Base-by-base conservation (phyloP, 2,113 vertebrate genomes). In the Megalops atlanticus region DNA sequence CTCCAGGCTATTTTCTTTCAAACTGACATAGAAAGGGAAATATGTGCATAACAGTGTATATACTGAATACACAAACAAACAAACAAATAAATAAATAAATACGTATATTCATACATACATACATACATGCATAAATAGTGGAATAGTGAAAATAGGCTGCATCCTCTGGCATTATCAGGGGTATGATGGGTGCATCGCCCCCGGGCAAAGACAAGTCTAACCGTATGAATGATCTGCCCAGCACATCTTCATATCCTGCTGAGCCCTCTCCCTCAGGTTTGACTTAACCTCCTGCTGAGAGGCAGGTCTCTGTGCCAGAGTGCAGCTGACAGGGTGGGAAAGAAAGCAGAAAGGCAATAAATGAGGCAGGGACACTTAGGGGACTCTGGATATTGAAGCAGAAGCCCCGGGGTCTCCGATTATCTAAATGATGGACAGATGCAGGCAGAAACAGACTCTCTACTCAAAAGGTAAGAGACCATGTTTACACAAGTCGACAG, bases 301-400 rank as follows among this genome's bases (percentile, higher is more conserved):
- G 69, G 14, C 77, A 80, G 81, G 35, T 81, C 79, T 77, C 72
- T 75, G 41, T 52, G 64, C 47, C 79, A 31, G 71, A 76, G 54
- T 41, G 74, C 49, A 74, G 31, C 68, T 31, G 38, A 74, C 79
- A 79, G 80, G 54, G 31, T 18, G 69, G 69, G 14, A 71, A 38
- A 71, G 69, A 58, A 58, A 5, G 21, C 14, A n/a, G 21, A 49
- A 38, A 38, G 16, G 15, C 12, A 5, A 35, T 5, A 38, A 71
- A 71, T 27, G 4, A 71, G 36, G 69, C 35, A 1, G 27, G 3
- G 33, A 18, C 14, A 27, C 64, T 0, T 10, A 15, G 14, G 31
- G 64, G 35, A 71, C 35, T 71, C 36, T 14, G 33, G 69, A 38
- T 71, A 33, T 38, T 71, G 31, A 71, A 71, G 36, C 33, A 71